Percentiles rank a stretch among this genome's conserved stretches.
Conservation (phyloP, 1,140 invertebrate genomes). For the Leptestheria dahalacensis region DNA sequence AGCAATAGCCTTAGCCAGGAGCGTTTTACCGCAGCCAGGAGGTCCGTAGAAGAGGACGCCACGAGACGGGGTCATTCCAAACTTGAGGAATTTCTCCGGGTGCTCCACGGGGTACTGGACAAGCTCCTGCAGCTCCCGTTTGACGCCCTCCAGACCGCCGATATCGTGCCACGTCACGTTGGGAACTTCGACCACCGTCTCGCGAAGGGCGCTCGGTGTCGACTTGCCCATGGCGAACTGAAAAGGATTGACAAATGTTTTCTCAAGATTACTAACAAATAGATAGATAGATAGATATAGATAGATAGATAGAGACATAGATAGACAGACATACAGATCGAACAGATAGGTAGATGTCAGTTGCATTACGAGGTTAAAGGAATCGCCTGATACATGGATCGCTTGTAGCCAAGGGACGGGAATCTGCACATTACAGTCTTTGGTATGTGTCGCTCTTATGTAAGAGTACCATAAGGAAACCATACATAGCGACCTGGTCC, state of each 20-base stretch:
- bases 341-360: no score
- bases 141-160: constrained; percentile 91
- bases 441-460: no score
- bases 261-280: neutral
- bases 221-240: constrained; percentile 97
- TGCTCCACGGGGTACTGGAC: constrained; percentile 99
- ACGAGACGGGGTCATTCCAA: constrained; percentile 98
- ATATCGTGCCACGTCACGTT: constrained; percentile 96
- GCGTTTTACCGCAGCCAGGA: constrained; percentile 93
- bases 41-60: constrained; percentile 98
- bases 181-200: constrained; percentile 97
- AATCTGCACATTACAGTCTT: no score
- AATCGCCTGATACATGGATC: no score
- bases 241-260: constrained; percentile 14
- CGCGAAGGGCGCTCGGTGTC: constrained; percentile 89
- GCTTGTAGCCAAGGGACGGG: no score
- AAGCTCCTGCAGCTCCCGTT: constrained; percentile 92
- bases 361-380: no score
- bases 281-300: neutral
- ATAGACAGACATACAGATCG: no score
- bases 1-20: constrained; percentile 97
- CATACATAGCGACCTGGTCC: no score
- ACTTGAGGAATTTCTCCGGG: constrained; percentile 99
- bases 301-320: neutral
- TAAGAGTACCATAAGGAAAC: no score